Base-by-base conservation (phyloP, 2,888 invertebrate species). In the Polyploca ridens region DNA sequence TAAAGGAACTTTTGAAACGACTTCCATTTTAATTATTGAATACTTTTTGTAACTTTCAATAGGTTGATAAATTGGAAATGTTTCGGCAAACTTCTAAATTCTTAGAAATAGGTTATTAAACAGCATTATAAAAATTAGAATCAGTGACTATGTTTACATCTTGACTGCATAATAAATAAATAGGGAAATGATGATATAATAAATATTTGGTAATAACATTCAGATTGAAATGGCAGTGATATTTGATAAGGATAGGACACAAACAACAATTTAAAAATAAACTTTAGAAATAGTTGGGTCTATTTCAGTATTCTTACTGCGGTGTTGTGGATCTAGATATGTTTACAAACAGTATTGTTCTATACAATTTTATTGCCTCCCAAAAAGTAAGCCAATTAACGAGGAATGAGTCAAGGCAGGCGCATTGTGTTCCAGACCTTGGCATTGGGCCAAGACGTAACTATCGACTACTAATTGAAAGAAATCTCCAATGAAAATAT, bases 371-470 rank as follows among this genome's bases (percentile, higher is more conserved):
- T 87, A 89, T 87, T 84, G 82, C 86, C 70, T 75, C 73, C 81
- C 76, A 80, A 88, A 87, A 89, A 88, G 85, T 87, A 84, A 82
- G 77, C 85, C 83, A 89, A 87, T 89, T 88, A 88, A 85, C 81
- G 78, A 75, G 71, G 80, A 83, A 82, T 86, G 87, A 88, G 82
- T 87, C 89, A 83, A 83, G 75, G 76, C 74, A 72, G 72, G 76
- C 79, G 79, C 76, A 85, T 89, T 89, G 87, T 90, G 81, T 82
- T 80, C 76, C 74, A 78, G 79, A 71, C 70, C 64, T 73, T 90
- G 90, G 90, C 87, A 69, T 44, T 33, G 16, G 62, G 87, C 90
- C 90, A 86, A 77, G 74, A 74, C 70, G 70, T 70, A 74, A 67
- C 65, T 70, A 67, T 73, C 73, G 66, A 68, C 63, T 75, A 62